Conservation (phyloP, 2,113 vertebrate genomes). For the Crotalus tigris region DNA sequence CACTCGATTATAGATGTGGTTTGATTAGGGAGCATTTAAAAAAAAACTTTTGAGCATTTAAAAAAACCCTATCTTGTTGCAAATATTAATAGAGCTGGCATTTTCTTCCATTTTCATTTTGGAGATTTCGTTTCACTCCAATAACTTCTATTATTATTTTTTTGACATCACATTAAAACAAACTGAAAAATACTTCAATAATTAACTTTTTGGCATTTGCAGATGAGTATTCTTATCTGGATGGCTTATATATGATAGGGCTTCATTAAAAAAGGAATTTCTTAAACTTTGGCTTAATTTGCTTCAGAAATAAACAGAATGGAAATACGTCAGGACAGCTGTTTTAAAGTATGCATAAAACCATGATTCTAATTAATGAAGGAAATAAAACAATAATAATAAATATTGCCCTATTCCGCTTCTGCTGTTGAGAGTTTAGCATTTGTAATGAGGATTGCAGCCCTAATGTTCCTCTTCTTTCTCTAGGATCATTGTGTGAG, state of each 20-base stretch:
- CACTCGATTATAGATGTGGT: background rate
- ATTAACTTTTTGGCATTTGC: slow-evolving; percentile 38
- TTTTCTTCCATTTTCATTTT: background rate
- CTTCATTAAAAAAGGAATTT: slow-evolving; percentile 30
- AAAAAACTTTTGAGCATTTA: background rate
- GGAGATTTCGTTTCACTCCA: slow-evolving; percentile 22
- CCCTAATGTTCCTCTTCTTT: background rate
- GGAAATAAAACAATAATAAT: slow-evolving; percentile 34
- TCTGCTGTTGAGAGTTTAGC: slow-evolving; percentile 12
- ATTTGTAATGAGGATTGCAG: slow-evolving; percentile 35
- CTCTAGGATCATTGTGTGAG: slow-evolving; percentile 11
- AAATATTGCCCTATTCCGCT: slow-evolving; percentile 17
- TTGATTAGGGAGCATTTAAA: background rate
- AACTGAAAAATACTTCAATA: slow-evolving; percentile 39
- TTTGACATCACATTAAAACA: slow-evolving; percentile 27
- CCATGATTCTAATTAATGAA: slow-evolving; percentile 27
- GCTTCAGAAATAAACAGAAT: slow-evolving; percentile 36
- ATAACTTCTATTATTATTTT: slow-evolving; percentile 36
- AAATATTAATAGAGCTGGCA: slow-evolving; percentile 20
- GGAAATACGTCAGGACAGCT: slow-evolving; percentile 22
- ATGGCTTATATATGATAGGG: slow-evolving; percentile 6
- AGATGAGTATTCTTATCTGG: slow-evolving; percentile 39
- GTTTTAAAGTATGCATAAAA: background rate
- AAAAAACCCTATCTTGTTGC: slow-evolving; percentile 16
- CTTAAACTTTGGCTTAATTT: slow-evolving; percentile 44